Evolutionary conservation across 2,113 vertebrate genomes (phyloP).

Genomic region (Python bivittatus): DNA sequence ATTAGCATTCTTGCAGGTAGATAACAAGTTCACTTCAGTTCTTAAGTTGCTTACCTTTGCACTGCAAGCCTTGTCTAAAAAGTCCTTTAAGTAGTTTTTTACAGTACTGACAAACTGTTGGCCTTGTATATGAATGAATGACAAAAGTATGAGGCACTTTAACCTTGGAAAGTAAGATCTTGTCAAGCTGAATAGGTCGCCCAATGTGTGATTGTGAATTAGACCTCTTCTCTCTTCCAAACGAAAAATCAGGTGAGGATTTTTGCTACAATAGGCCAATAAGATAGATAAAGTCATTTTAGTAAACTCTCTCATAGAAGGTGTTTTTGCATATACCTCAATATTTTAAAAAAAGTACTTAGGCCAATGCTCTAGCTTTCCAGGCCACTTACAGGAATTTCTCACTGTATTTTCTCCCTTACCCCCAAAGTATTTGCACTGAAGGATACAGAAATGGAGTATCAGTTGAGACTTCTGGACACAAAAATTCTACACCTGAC

Average conservation of each 20-base stretch:
- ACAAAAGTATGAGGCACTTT: constrained; percentile 97
- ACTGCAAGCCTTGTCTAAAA: constrained; percentile 83
- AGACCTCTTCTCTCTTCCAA: constrained; percentile 87
- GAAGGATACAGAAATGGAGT: background rate
- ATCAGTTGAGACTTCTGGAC: background rate
- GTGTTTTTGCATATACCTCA: background rate
- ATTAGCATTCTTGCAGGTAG: background rate
- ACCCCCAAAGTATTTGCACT: background rate
- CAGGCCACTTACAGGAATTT: background rate
- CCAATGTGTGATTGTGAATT: constrained; percentile 93
- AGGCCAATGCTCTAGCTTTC: background rate
- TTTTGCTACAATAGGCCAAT: constrained; percentile 79
- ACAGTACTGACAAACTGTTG: constrained; percentile 96
- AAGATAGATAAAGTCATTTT: background rate
- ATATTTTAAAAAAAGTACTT: background rate
- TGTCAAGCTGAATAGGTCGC: constrained; percentile 93
- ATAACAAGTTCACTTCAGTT: background rate
- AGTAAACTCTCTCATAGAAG: background rate
- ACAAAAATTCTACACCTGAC: background rate
- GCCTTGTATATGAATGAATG: constrained; percentile 96
- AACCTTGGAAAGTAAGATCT: constrained; percentile 92
- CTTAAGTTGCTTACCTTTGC: constrained; percentile 76
- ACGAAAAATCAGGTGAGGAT: constrained; percentile 81
- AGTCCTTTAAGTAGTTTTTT: constrained; percentile 91
- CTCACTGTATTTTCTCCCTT: background rate